Evolutionary conservation across 2,888 invertebrate genomes (phyloP).

Genomic region (Acanthacorydalis orientalis): DNA sequence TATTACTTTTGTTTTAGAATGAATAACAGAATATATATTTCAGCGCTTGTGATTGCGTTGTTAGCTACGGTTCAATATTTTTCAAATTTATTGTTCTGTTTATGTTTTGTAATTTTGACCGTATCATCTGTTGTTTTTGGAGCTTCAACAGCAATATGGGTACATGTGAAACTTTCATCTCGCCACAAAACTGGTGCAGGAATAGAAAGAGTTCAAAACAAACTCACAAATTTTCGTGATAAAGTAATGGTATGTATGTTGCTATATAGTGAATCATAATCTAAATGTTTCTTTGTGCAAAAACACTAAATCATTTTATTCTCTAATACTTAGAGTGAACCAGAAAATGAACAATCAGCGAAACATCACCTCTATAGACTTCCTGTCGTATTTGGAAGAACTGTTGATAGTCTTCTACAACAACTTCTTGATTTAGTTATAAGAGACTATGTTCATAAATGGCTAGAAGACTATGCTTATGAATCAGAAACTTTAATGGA

Average conservation of each 20-base stretch:
- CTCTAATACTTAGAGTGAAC: conserved; percentile 4
- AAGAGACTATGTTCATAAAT: conserved; percentile 61
- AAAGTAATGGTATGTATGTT: conserved; percentile 39
- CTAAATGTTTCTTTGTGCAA: neutral
- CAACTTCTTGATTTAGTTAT: conserved; percentile 65
- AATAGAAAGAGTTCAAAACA: conserved; percentile 40
- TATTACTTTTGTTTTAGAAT: conserved; percentile 13
- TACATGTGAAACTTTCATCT: conserved; percentile 45
- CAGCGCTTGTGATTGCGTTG: conserved; percentile 12
- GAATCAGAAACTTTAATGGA: conserved; percentile 29
- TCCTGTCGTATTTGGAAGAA: conserved; percentile 66
- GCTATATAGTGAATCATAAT: neutral
- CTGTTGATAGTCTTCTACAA: conserved; percentile 69
- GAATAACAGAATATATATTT: conserved; percentile 12
- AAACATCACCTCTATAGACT: conserved; percentile 29
- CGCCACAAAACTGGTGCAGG: conserved; percentile 44
- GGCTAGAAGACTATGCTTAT: conserved; percentile 45
- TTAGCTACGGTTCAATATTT: conserved; percentile 13
- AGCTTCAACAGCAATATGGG: conserved; percentile 29
- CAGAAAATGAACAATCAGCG: conserved; percentile 7
- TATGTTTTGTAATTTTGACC: conserved; percentile 13
- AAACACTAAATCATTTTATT: neutral
- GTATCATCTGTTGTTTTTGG: no score
- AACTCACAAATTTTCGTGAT: conserved; percentile 39
- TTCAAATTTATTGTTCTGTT: conserved; percentile 17